Conservation (phyloP, 2,888 invertebrate genomes). For the Melinaea marsaeus region DNA sequence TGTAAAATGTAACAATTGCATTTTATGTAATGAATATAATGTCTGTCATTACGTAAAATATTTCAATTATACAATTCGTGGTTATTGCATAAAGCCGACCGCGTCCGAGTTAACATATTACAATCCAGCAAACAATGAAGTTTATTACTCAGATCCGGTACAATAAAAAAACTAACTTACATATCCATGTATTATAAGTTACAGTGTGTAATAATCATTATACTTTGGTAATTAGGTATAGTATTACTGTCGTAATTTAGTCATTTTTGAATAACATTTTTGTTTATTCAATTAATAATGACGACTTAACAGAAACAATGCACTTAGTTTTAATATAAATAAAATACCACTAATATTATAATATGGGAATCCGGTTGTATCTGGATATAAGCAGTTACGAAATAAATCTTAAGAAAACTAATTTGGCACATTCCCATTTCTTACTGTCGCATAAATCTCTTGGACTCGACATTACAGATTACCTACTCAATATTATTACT, state of each 20-base stretch:
- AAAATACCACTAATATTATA: too few relatives aligned
- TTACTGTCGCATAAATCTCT: slow-evolving; percentile 14
- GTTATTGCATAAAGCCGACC: slow-evolving; percentile 11
- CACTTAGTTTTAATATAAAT: too few relatives aligned
- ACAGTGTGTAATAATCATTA: slow-evolving; percentile 3
- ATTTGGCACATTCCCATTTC: slow-evolving; percentile 15
- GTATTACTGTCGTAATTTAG: too few relatives aligned
- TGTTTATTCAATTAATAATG: too few relatives aligned
- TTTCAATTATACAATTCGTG: not conserved
- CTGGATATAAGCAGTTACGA: not conserved
- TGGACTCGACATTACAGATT: not conserved
- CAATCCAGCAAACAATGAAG: slow-evolving; percentile 21
- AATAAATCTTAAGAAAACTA: slow-evolving; percentile 9
- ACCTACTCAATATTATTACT: not conserved
- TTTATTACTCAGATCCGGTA: slow-evolving; percentile 19
- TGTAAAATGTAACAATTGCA: too few relatives aligned
- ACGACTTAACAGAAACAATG: too few relatives aligned
- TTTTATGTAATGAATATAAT: not conserved
- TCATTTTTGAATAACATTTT: too few relatives aligned
- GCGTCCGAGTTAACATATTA: slow-evolving; percentile 22
- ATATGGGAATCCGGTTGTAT: too few relatives aligned
- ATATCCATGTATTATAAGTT: slow-evolving; percentile 7
- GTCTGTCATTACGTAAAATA: not conserved
- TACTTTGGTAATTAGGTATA: too few relatives aligned
- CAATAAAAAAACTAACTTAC: slow-evolving; percentile 13